These are phyloP conservation scores for Oxyruncus cristatus DNA, from an alignment of 2,113 vertebrate species.

Conservation along the genomic window DNA sequence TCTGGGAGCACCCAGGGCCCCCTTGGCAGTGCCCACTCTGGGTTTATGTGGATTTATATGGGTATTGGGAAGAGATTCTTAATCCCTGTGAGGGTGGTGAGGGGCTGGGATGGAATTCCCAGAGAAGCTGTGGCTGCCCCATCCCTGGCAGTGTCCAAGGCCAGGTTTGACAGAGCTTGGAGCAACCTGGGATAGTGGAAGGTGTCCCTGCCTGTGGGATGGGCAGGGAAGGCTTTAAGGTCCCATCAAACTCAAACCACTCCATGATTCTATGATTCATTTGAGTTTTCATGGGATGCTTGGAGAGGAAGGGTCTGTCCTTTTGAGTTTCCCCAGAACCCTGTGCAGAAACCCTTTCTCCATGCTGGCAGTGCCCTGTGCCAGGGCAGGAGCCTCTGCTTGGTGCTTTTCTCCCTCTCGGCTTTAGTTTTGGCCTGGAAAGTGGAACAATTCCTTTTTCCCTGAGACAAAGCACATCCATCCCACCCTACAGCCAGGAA, in stretches of 20 bases:
- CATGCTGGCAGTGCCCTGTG: not conserved
- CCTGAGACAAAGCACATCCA: not conserved
- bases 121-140: not conserved
- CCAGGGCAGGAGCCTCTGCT: not conserved
- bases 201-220: not conserved
- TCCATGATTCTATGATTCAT: too few species aligned
- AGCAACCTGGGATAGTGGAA: not conserved
- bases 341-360: too few species aligned
- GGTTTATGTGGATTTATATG: rapidly evolving
- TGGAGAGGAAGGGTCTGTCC: not conserved
- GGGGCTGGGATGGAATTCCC: not conserved
- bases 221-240: not conserved
- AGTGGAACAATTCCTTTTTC: not conserved
- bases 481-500: not conserved
- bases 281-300: not conserved
- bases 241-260: not conserved
- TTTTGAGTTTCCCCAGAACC: too few species aligned
- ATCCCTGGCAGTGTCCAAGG: not conserved
- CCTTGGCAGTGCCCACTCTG: not conserved
- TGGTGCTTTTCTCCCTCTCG: not conserved
- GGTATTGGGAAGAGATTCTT: not conserved
- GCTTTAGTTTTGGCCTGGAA: not conserved
- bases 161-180: not conserved
- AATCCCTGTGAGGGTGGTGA: too few species aligned
- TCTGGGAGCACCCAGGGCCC: not conserved